These are phyloP conservation scores for Desmodus rotundus DNA, from an alignment of 2,113 vertebrate species.

Conservation along the genomic window DNA sequence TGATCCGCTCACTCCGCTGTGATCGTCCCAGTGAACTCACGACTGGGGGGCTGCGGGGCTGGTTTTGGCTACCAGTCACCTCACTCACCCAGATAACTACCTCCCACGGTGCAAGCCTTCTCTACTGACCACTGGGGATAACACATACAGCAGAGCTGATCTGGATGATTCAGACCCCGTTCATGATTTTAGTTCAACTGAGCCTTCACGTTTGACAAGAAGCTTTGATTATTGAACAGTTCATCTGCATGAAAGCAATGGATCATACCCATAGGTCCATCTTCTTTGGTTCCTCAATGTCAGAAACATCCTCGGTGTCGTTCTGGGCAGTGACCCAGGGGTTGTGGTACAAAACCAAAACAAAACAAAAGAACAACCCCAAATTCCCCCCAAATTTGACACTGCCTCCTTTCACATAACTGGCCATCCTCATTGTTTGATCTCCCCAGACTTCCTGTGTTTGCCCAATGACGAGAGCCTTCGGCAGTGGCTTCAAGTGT, in stretches of 20 bases:
- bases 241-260: slow-evolving; percentile 37
- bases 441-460: neutral
- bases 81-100: neutral
- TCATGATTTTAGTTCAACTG: slow-evolving; percentile 39
- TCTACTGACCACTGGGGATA: neutral
- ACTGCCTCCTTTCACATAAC: neutral
- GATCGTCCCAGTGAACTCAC: neutral
- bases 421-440: neutral
- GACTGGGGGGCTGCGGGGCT: neutral
- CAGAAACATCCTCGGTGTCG: neutral
- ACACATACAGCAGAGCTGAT: neutral
- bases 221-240: slow-evolving; percentile 21
- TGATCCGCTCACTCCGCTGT: neutral
- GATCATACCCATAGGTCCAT: neutral
- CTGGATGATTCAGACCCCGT: neutral
- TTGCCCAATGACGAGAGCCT: neutral
- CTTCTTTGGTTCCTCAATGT: neutral
- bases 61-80: neutral
- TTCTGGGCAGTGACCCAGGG: neutral
- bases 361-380: neutral
- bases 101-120: neutral
- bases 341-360: neutral
- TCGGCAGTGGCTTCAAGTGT: too few relatives aligned
- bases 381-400: fast-evolving
- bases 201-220: slow-evolving; percentile 29